Conservation (phyloP, 2,888 invertebrate genomes). For the Acanthosepion pharaonis region DNA sequence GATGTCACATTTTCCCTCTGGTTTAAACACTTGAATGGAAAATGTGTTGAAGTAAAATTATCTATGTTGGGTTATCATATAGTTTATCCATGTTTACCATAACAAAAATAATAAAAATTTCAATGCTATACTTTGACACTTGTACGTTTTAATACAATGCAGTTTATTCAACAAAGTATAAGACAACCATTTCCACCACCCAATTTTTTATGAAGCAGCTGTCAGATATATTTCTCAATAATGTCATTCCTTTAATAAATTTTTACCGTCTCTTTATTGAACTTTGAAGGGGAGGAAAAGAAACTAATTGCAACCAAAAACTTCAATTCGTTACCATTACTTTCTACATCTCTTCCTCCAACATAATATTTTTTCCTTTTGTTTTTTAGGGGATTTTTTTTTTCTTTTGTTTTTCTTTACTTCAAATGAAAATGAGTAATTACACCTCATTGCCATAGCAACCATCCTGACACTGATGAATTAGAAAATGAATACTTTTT, state of each 20-base stretch:
- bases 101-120: too few species aligned
- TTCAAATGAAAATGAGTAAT: background rate
- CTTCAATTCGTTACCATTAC: background rate
- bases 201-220: background rate
- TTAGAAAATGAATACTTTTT: background rate
- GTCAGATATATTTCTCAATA: conserved; percentile 15
- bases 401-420: background rate
- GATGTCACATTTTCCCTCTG: too few species aligned
- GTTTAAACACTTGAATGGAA: too few species aligned
- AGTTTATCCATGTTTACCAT: too few species aligned
- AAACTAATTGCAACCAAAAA: background rate
- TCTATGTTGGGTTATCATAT: too few species aligned
- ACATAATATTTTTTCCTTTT: background rate
- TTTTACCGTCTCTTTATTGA: background rate
- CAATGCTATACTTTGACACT: background rate
- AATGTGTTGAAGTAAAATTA: too few species aligned
- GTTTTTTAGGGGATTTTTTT: background rate
- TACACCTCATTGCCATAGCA: background rate
- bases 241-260: background rate
- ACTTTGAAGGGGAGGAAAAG: background rate
- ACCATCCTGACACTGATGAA: background rate
- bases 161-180: background rate
- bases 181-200: background rate
- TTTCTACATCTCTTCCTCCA: background rate
- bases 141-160: background rate